Evolutionary conservation across 2,113 vertebrate species (phyloP).

Genomic region (Nicator chloris): DNA sequence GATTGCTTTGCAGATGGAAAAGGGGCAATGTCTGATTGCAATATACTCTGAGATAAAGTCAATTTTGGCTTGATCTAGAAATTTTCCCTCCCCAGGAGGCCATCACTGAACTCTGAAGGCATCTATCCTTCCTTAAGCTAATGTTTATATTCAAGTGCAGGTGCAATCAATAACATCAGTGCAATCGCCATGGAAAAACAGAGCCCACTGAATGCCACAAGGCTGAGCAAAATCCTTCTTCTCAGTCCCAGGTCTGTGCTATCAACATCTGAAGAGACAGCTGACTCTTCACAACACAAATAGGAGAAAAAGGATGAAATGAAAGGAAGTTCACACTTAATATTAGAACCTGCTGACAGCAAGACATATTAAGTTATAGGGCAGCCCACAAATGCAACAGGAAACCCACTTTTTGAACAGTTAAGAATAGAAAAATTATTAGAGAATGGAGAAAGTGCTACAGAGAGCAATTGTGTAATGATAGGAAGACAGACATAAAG

Average conservation of each 20-base stretch:
- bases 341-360: not conserved
- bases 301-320: not conserved
- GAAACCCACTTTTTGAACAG: not conserved
- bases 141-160: not conserved
- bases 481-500: not conserved
- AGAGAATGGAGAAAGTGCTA: not conserved
- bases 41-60: not conserved
- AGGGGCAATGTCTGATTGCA: not conserved
- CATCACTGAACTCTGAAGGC: not conserved
- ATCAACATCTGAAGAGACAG: not conserved
- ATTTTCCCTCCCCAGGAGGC: not conserved
- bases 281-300: not conserved
- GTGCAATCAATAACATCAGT: not conserved
- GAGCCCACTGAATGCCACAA: not conserved
- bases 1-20: conserved; percentile 43
- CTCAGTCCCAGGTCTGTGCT: not conserved
- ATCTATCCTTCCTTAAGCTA: not conserved
- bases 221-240: not conserved
- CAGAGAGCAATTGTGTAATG: not conserved
- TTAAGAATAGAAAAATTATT: not conserved
- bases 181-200: not conserved
- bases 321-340: not conserved
- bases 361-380: not conserved
- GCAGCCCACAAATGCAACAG: not conserved
- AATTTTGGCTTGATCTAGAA: not conserved